Evolutionary conservation across 2,113 vertebrate genomes (phyloP).

Genomic region (Thymallus thymallus): DNA sequence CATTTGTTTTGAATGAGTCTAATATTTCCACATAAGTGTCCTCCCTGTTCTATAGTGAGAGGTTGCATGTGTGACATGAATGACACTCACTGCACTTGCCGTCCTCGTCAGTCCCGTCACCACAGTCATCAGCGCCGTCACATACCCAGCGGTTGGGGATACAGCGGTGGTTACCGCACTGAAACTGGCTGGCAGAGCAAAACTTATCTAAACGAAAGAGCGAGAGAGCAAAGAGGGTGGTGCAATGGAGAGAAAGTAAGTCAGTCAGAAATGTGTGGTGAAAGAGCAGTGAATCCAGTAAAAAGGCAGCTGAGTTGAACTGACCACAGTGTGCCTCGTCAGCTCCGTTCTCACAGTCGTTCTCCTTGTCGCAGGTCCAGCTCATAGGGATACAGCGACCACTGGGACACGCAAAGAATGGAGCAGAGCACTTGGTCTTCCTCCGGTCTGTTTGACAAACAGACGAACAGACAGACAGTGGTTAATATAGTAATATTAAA

Average conservation of each 20-base stretch:
- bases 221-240: not conserved
- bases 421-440: slow-evolving; percentile 56
- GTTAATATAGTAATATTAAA: too few species aligned
- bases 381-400: slow-evolving; percentile 96
- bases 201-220: slow-evolving; percentile 81
- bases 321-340: slow-evolving; percentile 45
- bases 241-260: too few species aligned
- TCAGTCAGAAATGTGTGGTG: not conserved
- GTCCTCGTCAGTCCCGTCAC: slow-evolving; percentile 87
- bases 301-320: not conserved
- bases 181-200: slow-evolving; percentile 88
- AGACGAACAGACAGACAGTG: not conserved
- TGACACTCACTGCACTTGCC: slow-evolving; percentile 84
- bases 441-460: slow-evolving; percentile 45
- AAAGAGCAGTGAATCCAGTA: not conserved
- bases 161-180: slow-evolving; percentile 92
- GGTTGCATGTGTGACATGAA: too few species aligned
- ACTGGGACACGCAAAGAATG: slow-evolving; percentile 89
- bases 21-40: not conserved
- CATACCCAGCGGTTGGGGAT: slow-evolving; percentile 94
- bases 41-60: not conserved
- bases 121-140: slow-evolving; percentile 90
- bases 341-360: slow-evolving; percentile 91
- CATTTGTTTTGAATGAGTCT: not conserved
- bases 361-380: slow-evolving; percentile 96